Conservation (phyloP, 2,113 vertebrate genomes). For the Helogale parvula region DNA sequence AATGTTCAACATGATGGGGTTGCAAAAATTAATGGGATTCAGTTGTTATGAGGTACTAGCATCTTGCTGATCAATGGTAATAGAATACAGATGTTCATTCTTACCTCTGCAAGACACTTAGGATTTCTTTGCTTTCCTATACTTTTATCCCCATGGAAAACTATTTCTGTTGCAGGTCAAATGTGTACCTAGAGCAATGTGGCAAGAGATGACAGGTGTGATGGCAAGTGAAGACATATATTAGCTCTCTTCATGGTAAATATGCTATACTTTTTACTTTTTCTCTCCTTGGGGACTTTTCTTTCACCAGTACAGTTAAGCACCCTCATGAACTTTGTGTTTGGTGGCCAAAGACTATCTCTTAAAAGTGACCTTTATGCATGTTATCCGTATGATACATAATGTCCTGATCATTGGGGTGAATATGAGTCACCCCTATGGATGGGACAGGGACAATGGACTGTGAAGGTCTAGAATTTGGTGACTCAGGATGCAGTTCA, state of each 20-base stretch:
- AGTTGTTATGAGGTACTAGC: neutral
- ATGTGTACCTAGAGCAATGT: neutral
- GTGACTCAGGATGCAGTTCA: neutral
- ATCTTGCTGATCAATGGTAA: neutral
- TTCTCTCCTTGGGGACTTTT: too few species aligned
- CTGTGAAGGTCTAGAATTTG: neutral
- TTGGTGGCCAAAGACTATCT: neutral
- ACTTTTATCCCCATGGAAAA: neutral
- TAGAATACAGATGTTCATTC: neutral
- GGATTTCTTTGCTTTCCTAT: neutral
- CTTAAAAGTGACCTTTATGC: neutral
- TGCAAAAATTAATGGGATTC: neutral
- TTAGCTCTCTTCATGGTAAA: neutral
- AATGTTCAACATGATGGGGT: neutral
- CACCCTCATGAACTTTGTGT: neutral
- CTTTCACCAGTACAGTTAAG: neutral
- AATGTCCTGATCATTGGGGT: neutral
- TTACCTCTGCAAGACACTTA: neutral
- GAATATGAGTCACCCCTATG: neutral
- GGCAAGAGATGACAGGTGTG: neutral
- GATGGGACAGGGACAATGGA: accelerated
- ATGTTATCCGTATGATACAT: too few species aligned
- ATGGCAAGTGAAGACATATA: neutral
- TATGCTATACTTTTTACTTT: too few species aligned
- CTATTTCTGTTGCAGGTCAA: neutral